These are phyloP conservation scores for Sebastes itinus DNA, from an alignment of 2,797 vertebrate species.

Conservation along the genomic window DNA sequence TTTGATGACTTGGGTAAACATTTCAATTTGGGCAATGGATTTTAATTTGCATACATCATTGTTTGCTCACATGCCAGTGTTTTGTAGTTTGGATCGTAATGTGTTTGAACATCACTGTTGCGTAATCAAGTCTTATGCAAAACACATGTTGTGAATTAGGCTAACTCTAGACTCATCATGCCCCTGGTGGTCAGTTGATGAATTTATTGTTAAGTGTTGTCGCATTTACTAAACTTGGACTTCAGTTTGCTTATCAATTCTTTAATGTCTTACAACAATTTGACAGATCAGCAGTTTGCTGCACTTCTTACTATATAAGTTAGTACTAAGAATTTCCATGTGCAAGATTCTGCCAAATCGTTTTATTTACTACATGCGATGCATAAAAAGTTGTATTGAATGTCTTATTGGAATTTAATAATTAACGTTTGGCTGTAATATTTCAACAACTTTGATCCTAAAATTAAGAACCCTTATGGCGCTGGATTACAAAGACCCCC, in stretches of 20 bases:
- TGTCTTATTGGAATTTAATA: background rate
- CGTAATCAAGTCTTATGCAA: background rate
- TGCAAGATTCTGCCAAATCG: background rate
- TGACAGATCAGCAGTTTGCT: background rate
- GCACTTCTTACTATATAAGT: background rate
- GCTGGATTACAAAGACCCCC: background rate
- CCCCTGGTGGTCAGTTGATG: conserved; percentile 61
- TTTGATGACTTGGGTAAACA: conserved; percentile 7
- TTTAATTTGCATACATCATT: conserved; percentile 12
- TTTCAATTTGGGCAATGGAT: background rate
- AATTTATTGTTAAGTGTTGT: background rate
- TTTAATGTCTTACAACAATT: background rate
- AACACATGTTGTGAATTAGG: background rate
- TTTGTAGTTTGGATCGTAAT: conserved; percentile 6
- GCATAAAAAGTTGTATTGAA: background rate
- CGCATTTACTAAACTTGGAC: background rate
- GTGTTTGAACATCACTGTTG: conserved; percentile 5
- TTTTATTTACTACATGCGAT: background rate
- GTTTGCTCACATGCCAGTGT: conserved; percentile 18
- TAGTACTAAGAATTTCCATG: background rate
- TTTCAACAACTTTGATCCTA: background rate
- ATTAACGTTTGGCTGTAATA: background rate
- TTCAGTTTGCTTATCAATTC: background rate
- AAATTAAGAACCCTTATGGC: background rate
- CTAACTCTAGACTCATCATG: background rate